These are phyloP conservation scores for Lepeophtheirus nordmannii DNA, from an alignment of 2,888 invertebrate species.

Conservation along the genomic window DNA sequence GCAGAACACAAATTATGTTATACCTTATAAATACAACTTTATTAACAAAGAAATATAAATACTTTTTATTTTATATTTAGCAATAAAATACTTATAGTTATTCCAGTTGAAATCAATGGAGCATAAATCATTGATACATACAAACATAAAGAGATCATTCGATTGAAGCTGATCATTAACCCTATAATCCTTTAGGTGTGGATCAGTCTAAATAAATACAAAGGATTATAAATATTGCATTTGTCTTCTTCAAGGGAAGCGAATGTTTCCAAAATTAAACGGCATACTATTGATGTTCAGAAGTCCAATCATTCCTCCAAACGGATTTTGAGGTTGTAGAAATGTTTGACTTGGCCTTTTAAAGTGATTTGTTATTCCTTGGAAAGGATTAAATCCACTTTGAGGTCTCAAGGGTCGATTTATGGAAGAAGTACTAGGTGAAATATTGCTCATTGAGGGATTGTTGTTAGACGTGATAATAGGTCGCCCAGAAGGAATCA, in stretches of 20 bases:
- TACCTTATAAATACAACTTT: no score
- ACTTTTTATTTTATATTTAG: no score
- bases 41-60: no score
- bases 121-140: no score
- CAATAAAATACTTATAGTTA: no score
- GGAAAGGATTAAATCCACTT: background rate
- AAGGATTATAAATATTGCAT: no score
- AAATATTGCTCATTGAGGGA: background rate
- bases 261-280: conserved; percentile 1
- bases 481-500: background rate
- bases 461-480: background rate
- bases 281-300: background rate
- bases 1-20: no score
- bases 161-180: no score
- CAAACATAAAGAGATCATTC: no score
- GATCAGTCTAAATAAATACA: no score
- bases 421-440: background rate
- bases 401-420: background rate
- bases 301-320: background rate
- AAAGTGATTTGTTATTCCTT: background rate
- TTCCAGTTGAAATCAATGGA: no score
- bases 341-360: background rate
- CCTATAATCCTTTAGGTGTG: no score
- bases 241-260: background rate
- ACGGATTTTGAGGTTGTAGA: background rate